A percentile compares a stretch with the other conserved stretches of the same genome.
phyloP scores from a whole-genome alignment of 1,140 invertebrate species.

The Heliconius himera region DNA sequence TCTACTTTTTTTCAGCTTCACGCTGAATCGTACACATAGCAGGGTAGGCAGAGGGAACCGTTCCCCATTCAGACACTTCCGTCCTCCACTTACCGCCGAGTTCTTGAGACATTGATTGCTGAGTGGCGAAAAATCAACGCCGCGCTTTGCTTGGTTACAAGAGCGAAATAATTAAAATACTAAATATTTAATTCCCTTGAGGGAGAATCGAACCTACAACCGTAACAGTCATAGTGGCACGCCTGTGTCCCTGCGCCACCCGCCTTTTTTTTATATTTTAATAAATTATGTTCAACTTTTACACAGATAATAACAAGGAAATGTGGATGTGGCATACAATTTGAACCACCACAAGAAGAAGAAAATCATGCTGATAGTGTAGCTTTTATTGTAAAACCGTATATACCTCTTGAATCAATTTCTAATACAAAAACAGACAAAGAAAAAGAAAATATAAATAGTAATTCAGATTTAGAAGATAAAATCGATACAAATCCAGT shows the following conservation, averaged over 20 bases:
- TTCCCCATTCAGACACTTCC: background rate
- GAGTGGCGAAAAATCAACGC: no score
- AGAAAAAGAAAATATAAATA: constrained; percentile 11
- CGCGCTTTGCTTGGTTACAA: no score
- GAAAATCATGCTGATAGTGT: constrained; percentile 61
- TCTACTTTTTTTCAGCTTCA: background rate
- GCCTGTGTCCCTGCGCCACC: background rate
- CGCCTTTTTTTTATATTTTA: background rate
- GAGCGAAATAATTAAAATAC: no score
- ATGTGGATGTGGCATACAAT: constrained; percentile 72
- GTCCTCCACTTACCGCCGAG: no score
- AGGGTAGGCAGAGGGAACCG: background rate
- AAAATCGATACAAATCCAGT: constrained; percentile 12
- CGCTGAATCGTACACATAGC: background rate
- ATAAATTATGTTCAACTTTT: background rate
- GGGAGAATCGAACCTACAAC: no score
- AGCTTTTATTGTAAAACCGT: constrained; percentile 57
- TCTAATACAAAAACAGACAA: constrained; percentile 2
- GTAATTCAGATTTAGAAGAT: background rate
- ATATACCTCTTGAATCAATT: constrained; percentile 49
- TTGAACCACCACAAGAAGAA: constrained; percentile 62
- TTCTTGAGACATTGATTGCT: no score
- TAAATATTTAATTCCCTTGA: no score
- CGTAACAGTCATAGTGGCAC: background rate
- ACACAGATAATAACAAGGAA: constrained; percentile 71